phyloP scores from a whole-genome alignment of 2,797 vertebrate genomes.

The Sebastolobus altivelis region DNA sequence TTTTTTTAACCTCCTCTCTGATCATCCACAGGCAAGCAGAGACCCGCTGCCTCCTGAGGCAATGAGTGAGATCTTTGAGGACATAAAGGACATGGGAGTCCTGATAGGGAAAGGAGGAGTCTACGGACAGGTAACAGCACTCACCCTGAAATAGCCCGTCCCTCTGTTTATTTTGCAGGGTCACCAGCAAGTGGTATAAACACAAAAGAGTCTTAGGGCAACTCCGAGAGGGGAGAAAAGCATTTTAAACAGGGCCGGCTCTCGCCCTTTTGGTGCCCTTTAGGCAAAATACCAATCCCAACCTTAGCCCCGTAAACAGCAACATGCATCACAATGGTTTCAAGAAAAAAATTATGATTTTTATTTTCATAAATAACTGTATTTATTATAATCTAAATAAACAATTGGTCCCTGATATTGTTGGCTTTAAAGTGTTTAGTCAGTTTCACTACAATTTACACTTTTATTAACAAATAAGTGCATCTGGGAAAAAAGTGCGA shows the following conservation, averaged over 20 bases:
- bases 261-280: too few relatives aligned
- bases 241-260: background rate
- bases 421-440: too few relatives aligned
- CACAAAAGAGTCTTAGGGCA: background rate
- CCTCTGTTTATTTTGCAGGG: background rate
- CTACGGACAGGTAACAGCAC: slow-evolving; percentile 88
- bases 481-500: too few relatives aligned
- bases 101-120: slow-evolving; percentile 92
- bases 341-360: too few relatives aligned
- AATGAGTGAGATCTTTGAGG: slow-evolving; percentile 89
- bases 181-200: background rate
- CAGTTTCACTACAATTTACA: too few relatives aligned
- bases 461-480: too few relatives aligned
- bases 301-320: too few relatives aligned
- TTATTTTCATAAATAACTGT: too few relatives aligned
- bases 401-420: too few relatives aligned
- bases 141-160: background rate
- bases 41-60: slow-evolving; percentile 86
- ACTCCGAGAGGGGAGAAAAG: background rate
- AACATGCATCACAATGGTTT: too few relatives aligned
- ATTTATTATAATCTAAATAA: too few relatives aligned
- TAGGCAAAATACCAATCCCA: too few relatives aligned
- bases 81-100: slow-evolving; percentile 92
- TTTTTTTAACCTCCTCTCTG: background rate
- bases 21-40: slow-evolving; percentile 81